A percentile compares a stretch with the other conserved stretches of the same genome.
Evolutionary conservation across 2,888 invertebrate species (phyloP).

Genomic region (Chelonus formosanus): DNA sequence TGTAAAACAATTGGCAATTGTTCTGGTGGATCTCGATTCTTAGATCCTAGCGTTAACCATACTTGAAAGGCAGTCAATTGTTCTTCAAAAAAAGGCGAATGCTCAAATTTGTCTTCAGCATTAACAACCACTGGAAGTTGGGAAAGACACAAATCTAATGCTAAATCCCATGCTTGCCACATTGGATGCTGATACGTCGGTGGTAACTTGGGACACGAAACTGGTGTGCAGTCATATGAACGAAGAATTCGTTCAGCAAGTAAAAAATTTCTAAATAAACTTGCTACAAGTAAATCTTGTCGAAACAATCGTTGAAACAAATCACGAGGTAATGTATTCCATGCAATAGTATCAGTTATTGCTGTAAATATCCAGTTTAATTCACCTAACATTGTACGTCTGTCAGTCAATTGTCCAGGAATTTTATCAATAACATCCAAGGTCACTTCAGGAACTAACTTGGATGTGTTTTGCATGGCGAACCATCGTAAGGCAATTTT

Average conservation of each 20-base stretch:
- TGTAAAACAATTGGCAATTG: constrained; percentile 97
- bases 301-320: constrained; percentile 96
- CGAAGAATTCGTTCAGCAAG: constrained; percentile 95
- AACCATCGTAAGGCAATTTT: constrained; percentile 96
- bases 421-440: constrained; percentile 93
- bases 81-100: constrained; percentile 95
- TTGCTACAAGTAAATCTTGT: constrained; percentile 97
- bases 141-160: constrained; percentile 91
- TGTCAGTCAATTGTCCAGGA: constrained; percentile 93
- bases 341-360: constrained; percentile 99
- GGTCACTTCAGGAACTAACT: constrained; percentile 82
- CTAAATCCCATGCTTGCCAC: constrained; percentile 98
- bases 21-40: constrained; percentile 86
- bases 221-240: constrained; percentile 97
- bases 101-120: constrained; percentile 71
- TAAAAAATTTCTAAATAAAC: constrained; percentile 95
- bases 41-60: constrained; percentile 84
- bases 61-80: constrained; percentile 98
- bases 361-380: constrained; percentile 99
- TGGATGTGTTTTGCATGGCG: constrained; percentile 83
- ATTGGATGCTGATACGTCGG: constrained; percentile 89
- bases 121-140: constrained; percentile 84
- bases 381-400: constrained; percentile 97
- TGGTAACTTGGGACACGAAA: constrained; percentile 90
- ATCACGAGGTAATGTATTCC: constrained; percentile 95